phyloP scores from a whole-genome alignment of 2,797 vertebrate genomes.

The Dryobates pubescens region DNA sequence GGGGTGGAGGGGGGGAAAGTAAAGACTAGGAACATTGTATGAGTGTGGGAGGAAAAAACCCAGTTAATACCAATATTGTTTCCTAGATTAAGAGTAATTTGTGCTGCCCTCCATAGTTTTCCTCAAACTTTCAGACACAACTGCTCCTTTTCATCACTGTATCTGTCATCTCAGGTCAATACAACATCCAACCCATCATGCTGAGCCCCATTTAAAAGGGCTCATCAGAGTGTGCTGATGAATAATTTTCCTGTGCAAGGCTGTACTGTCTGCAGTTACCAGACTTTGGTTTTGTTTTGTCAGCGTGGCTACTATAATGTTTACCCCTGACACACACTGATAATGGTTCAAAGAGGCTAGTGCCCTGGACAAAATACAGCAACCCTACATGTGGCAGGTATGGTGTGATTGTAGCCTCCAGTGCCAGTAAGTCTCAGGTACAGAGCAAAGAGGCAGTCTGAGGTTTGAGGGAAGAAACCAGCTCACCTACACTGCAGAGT shows the following conservation, averaged over 20 bases:
- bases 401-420: background rate
- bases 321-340: background rate
- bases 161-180: background rate
- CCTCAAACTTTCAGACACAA: background rate
- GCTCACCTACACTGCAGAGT: background rate
- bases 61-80: background rate
- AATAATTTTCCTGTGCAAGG: background rate
- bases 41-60: background rate
- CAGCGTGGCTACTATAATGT: background rate
- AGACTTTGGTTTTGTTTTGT: background rate
- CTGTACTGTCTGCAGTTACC: background rate
- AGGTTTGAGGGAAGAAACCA: background rate
- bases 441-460: background rate
- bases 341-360: background rate
- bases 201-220: background rate
- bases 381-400: background rate
- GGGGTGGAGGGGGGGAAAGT: too few species aligned
- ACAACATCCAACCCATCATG: background rate
- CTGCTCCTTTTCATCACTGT: background rate
- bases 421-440: background rate
- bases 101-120: background rate
- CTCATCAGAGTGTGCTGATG: background rate
- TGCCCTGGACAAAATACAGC: background rate
- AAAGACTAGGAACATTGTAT: background rate
- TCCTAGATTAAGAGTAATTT: background rate